Evolutionary conservation across 2,113 vertebrate genomes (phyloP), one percentile per base, ranked within the genome.

Genomic region (Piaya cayana): DNA sequence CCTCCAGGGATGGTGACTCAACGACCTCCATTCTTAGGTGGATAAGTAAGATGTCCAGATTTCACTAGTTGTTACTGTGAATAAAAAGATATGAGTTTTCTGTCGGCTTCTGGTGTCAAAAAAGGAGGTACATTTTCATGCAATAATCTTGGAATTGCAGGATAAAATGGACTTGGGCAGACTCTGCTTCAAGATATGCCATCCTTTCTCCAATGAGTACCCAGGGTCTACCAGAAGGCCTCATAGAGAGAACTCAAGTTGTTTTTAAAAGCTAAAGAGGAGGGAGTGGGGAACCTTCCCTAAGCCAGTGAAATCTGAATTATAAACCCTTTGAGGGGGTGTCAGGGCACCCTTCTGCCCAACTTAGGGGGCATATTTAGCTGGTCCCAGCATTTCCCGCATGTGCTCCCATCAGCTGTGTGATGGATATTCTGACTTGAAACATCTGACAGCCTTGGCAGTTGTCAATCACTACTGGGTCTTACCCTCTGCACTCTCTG

Each of bases 391-490:
- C 7, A 4, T 82, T 7, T 76, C 59, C 34, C 36, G 21, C 0
- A 0, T 25, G n/a, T 18, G 39, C n/a, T 76, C 68, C 22, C 2
- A 14, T 37, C 60, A 37, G 25, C 71, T 37, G 37, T 2, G 0
- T 65, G 55, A 32, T 9, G 34, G 71, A 63, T 59, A 23, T 22
- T 25, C 50, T 60, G 37, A 34, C 34, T 6, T 18, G 26, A 67
- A 32, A 21, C 9, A 3, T 9, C n/a, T 37, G 56, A 21, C 68
- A 90, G 55, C 36, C 2, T 3, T 23, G 50, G 62, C 63, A 77
- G 20, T 6, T 92, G 88, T 62, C 78, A 69, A 3, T 79, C 78
- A 58, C 87, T 91, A 47, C 42, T 6, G 1, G 42, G 25, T 55
- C 80, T 83, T 64, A 63, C 62, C 30, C 65, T 49, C 45, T 10